Base-by-base conservation (phyloP, 2,888 invertebrate genomes). In the Nomada fucata region DNA sequence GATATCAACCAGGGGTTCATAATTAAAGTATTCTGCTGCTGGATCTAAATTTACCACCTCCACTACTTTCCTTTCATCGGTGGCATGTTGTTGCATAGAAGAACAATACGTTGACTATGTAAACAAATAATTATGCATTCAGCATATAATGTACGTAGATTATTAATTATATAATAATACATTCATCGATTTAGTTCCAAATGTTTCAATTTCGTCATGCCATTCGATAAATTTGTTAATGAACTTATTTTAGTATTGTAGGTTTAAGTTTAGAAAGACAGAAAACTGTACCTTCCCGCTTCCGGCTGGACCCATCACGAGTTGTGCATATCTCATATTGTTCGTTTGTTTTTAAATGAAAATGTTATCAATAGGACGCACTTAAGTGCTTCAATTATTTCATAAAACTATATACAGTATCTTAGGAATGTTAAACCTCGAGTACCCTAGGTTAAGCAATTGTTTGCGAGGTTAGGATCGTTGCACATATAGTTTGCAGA, bases 271-370 rank as follows among this genome's bases (percentile, higher is more conserved):
- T 63, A 55, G n/a, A 44, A 61, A 52, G 18, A 18, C 5, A 63
- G 23, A 52, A 13, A 26, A 44, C 23, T 68, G 94, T 95, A 98
- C 98, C 96, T 99, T 99, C 79, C 99, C 99, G 94, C 98, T 97
- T 2, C 99, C 99, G 0, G 99, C 99, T 44, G 99, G 99, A 0
- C 99, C 99, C 91, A 99, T 97, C 1, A 99, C 97, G 85, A 99
- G 94, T 92, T 99, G 99, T 20, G 98, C 99, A 92, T 98, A 99
- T 59, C 98, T 95, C 98, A 98, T 98, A 79, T 79, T 90, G n/a
- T 18, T 42, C 7, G 11, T 67, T 52, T 68, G 20, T 71, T 63
- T 50, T 69, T 59, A 50, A 68, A 63, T 55, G 36, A 60, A 50
- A 55, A 18, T 36, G 5, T 36, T 15, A 42, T 18, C 29, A 72